A percentile compares a stretch with the other conserved stretches of the same genome.
Evolutionary conservation across 2,888 invertebrate genomes (phyloP).

Genomic region (Troides helena): DNA sequence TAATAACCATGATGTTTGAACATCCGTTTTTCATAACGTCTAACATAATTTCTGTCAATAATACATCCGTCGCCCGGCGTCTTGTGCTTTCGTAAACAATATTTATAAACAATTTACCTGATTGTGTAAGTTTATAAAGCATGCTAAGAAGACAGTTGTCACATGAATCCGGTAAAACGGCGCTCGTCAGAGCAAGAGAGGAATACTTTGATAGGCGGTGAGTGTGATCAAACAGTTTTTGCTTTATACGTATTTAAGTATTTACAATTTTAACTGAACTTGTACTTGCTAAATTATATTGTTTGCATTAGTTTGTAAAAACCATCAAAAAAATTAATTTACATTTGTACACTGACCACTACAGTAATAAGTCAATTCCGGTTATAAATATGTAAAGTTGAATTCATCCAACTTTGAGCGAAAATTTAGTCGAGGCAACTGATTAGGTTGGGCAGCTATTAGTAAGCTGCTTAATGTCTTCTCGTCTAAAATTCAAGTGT

Average conservation of each 20-base stretch:
- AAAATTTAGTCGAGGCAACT: too few species aligned
- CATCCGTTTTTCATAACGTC: neutral
- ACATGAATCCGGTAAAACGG: slow-evolving; percentile 70
- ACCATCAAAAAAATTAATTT: too few species aligned
- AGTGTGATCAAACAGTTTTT: slow-evolving; percentile 31
- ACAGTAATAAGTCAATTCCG: too few species aligned
- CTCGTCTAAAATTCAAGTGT: too few species aligned
- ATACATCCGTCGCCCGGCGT: slow-evolving; percentile 1
- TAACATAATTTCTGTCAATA: slow-evolving; percentile 6
- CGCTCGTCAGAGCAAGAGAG: slow-evolving; percentile 61
- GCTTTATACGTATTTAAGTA: neutral
- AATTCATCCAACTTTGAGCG: too few species aligned
- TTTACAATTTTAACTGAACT: neutral
- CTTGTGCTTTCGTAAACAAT: slow-evolving; percentile 6
- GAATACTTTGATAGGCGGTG: slow-evolving; percentile 70
- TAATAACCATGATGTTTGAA: neutral
- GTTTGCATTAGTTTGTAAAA: too few species aligned
- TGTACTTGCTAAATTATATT: neutral
- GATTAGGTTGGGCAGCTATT: too few species aligned
- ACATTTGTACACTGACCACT: too few species aligned
- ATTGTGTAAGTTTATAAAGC: slow-evolving; percentile 17
- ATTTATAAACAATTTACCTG: slow-evolving; percentile 14
- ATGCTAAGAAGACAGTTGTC: slow-evolving; percentile 71
- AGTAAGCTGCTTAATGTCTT: too few species aligned
- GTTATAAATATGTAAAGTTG: too few species aligned